Percentiles rank a stretch among this genome's conserved stretches.
Conservation (phyloP, 2,888 invertebrate genomes). For the Nomada lathburiana region DNA sequence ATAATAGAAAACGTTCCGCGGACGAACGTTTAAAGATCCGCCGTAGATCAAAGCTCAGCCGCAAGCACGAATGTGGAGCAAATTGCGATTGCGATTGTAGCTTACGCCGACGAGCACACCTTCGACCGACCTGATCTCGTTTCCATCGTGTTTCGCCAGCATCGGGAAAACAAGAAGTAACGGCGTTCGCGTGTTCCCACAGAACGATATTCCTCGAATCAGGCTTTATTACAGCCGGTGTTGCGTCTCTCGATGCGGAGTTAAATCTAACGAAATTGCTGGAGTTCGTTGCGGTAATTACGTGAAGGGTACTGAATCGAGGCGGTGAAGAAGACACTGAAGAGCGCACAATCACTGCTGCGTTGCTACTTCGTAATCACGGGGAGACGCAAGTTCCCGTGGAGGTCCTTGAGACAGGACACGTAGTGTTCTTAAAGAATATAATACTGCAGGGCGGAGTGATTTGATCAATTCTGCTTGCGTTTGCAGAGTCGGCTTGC, state of each 20-base stretch:
- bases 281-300: constrained; percentile 64
- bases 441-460: too few relatives aligned
- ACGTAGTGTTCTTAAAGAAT: neutral
- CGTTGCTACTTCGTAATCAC: constrained; percentile 70
- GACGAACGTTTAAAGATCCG: neutral
- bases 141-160: constrained; percentile 10
- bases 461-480: neutral
- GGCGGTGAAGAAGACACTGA: constrained; percentile 49
- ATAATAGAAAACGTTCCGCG: constrained; percentile 8
- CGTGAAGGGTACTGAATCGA: constrained; percentile 27
- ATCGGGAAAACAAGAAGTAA: constrained; percentile 22
- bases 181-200: constrained; percentile 25
- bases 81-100: constrained; percentile 6
- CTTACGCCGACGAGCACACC: too few relatives aligned
- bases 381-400: constrained; percentile 52
- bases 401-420: constrained; percentile 15
- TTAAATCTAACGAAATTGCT: constrained; percentile 61
- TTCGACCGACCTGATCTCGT: neutral
- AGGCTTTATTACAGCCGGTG: constrained; percentile 53
- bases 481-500: neutral
- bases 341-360: constrained; percentile 65
- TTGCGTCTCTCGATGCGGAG: constrained; percentile 44
- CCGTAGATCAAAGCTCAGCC: neutral
- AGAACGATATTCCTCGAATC: constrained; percentile 34
- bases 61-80: neutral